These are phyloP conservation scores for Euclidia mi DNA, from an alignment of 2,888 invertebrate species.

Conservation along the genomic window DNA sequence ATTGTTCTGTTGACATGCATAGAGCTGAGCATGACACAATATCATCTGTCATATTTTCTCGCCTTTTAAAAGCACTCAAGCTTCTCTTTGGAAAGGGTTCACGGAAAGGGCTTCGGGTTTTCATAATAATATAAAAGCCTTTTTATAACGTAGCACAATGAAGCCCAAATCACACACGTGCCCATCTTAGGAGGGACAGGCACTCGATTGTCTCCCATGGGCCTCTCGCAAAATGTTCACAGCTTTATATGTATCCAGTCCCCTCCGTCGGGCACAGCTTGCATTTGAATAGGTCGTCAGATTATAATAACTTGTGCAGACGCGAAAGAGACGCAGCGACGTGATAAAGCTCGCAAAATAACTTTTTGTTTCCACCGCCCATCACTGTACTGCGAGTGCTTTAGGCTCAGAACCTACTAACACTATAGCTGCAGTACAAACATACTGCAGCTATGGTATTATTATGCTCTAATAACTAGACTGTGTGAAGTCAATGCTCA, in stretches of 20 bases:
- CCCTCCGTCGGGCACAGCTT: constrained; percentile 57
- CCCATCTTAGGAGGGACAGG: constrained; percentile 62
- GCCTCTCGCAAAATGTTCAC: constrained; percentile 63
- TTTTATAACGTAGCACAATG: constrained; percentile 65
- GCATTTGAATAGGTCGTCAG: constrained; percentile 69
- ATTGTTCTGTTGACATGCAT: constrained; percentile 22
- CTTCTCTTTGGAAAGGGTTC: constrained; percentile 42
- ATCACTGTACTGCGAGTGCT: constrained; percentile 17
- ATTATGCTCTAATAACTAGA: too few relatives aligned
- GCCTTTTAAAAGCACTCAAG: constrained; percentile 45
- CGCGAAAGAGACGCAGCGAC: constrained; percentile 26
- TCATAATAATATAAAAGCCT: constrained; percentile 60
- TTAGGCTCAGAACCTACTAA: constrained; percentile 13
- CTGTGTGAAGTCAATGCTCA: too few relatives aligned
- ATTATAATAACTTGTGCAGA: constrained; percentile 68
- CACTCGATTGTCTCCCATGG: constrained; percentile 64
- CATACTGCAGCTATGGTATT: too few relatives aligned
- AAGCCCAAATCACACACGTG: constrained; percentile 67
- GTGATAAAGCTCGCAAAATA: constrained; percentile 52
- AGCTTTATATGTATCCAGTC: constrained; percentile 63
- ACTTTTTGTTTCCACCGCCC: constrained; percentile 32
- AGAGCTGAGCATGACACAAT: constrained; percentile 29
- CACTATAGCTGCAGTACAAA: too few relatives aligned
- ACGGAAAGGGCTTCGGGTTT: constrained; percentile 59
- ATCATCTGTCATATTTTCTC: constrained; percentile 40